Evolutionary conservation across 2,888 invertebrate species (phyloP), one percentile per base, ranked within the genome.

Genomic region (Anticlea derivata): DNA sequence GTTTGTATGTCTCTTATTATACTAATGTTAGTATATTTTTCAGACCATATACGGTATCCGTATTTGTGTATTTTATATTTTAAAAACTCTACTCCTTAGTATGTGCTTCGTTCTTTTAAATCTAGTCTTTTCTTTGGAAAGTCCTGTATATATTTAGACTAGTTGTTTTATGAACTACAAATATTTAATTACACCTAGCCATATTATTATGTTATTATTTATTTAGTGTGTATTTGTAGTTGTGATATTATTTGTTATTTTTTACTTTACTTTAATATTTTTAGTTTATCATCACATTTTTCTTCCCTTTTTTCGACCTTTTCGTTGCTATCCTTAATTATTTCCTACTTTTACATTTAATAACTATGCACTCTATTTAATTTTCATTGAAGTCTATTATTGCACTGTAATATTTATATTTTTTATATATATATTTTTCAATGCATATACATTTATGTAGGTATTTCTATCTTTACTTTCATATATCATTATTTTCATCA

Each of bases 21-120:
- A 86, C 87, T 88, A 87, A 48, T 77, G 73, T 85, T 86, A 87
- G 87, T 87, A 87, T 81, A 66, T 70, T 72, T 80, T 71, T 66
- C 63, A 73, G 54, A 81, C 74, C 76, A 71, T 80, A 76, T 88
- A 89, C 87, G 89, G 88, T 82, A 88, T 88, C 87, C 88, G 88
- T 88, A 86, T 87, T 76, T 83, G 83, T 85, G 82, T 86, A 83
- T 80, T 77, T 82, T 58, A 81, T 74, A 78, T 71, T 75, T 73
- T 61, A 73, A 82, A 77, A 70, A 58, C 62, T 11, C 11, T 30
- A 7, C 7, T 11, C 35, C 58, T 61, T 61, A 60, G 61, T 62
- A 30, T 38, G 55, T 67, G 63, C 65, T 54, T 58, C 68, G 62
- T 69, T 65, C 62, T 66, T 58, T 70, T 70, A 64, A 62, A 69